Percentiles rank a stretch among this genome's conserved stretches.
Evolutionary conservation across 1,140 invertebrate species (phyloP).

Genomic region (Euwallacea fornicatus): DNA sequence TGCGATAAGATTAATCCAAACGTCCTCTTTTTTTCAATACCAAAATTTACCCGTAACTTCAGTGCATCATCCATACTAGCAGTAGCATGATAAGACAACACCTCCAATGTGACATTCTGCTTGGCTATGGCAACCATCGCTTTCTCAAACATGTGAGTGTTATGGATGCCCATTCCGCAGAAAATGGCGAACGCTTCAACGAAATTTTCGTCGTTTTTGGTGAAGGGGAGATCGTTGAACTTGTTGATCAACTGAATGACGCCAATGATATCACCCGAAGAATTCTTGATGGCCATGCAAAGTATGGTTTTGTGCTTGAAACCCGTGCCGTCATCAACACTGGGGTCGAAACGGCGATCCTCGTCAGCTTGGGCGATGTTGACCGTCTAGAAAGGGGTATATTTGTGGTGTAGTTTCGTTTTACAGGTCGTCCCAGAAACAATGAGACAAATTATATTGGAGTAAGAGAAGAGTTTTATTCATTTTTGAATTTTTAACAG

Average conservation of each 20-base stretch:
- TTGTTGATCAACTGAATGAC: slow-evolving; percentile 94
- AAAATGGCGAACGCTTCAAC: slow-evolving; percentile 97
- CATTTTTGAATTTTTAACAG: too few species aligned
- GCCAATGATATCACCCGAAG: slow-evolving; percentile 84
- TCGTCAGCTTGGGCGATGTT: slow-evolving; percentile 89
- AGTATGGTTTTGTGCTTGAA: slow-evolving; percentile 85
- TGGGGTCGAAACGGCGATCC: slow-evolving; percentile 88
- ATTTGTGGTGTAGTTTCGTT: too few species aligned
- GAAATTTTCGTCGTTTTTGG: slow-evolving; percentile 91
- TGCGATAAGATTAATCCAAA: not conserved
- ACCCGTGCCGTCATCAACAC: slow-evolving; percentile 73
- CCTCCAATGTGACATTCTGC: slow-evolving; percentile 92
- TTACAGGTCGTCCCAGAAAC: too few species aligned
- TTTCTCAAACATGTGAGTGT: slow-evolving; percentile 96
- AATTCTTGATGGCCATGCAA: slow-evolving; percentile 93
- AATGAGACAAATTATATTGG: too few species aligned
- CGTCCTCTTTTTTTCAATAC: not conserved
- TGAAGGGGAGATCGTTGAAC: slow-evolving; percentile 84
- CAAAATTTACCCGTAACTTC: slow-evolving; percentile 70
- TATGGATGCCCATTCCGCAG: slow-evolving; percentile 96
- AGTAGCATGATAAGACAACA: slow-evolving; percentile 94
- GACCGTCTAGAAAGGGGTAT: slow-evolving; percentile 64
- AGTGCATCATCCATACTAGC: slow-evolving; percentile 86
- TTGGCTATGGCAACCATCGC: slow-evolving; percentile 92
- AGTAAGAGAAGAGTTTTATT: too few species aligned